A percentile compares a stretch with the other conserved stretches of the same genome.
Evolutionary conservation across 2,888 invertebrate species (phyloP).

Genomic region (Euphydryas editha): DNA sequence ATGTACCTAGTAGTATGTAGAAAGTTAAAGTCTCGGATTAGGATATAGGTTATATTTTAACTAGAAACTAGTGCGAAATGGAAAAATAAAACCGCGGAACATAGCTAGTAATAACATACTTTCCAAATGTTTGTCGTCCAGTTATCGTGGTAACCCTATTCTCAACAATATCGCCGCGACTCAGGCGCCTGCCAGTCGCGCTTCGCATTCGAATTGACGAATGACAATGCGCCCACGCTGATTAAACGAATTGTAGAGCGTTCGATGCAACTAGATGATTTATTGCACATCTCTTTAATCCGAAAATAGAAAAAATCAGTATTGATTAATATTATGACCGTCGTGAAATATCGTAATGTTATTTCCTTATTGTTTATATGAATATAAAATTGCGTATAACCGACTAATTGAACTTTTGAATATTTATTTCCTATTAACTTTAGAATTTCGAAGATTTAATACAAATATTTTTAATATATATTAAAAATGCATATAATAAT

Average conservation of each 20-base stretch:
- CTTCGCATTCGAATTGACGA: constrained; percentile 43
- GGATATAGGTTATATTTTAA: too few relatives aligned
- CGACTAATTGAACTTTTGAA: too few relatives aligned
- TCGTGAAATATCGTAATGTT: constrained; percentile 12
- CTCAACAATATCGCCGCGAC: constrained; percentile 29
- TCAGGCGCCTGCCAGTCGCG: constrained; percentile 48
- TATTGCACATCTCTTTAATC: constrained; percentile 35
- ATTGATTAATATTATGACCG: constrained; percentile 10
- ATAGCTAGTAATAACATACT: too few relatives aligned
- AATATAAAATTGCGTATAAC: too few relatives aligned
- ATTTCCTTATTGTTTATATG: constrained; percentile 25
- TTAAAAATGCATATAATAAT: too few relatives aligned
- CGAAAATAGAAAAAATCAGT: constrained; percentile 31
- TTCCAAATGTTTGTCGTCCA: neutral
- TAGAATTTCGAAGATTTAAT: too few relatives aligned
- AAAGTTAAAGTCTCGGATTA: too few relatives aligned
- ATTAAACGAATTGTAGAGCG: constrained; percentile 40
- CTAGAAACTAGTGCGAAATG: too few relatives aligned
- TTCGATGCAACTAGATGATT: constrained; percentile 37
- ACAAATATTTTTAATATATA: too few relatives aligned
- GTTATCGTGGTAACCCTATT: constrained; percentile 11
- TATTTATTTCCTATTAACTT: too few relatives aligned
- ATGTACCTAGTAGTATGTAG: too few relatives aligned
- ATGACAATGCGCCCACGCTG: constrained; percentile 45
- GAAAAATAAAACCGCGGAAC: too few relatives aligned